These are phyloP conservation scores for Drosophila algonquin DNA, from an alignment of 2,888 invertebrate genomes.

Conservation along the genomic window DNA sequence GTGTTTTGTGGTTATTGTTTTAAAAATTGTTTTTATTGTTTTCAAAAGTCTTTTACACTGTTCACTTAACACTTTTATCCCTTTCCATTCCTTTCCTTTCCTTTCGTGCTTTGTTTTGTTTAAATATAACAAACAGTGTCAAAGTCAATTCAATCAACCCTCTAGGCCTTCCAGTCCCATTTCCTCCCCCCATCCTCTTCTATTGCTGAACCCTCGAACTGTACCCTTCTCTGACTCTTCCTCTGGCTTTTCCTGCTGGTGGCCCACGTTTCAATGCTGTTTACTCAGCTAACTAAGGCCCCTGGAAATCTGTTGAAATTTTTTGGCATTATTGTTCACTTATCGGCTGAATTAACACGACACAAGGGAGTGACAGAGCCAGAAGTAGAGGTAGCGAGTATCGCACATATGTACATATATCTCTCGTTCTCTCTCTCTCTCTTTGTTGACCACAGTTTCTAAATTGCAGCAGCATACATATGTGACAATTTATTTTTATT, in stretches of 20 bases:
- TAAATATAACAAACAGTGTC: slow-evolving; percentile 20
- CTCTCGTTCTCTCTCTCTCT: slow-evolving; percentile 16
- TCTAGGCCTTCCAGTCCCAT: background rate
- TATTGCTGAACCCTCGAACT: background rate
- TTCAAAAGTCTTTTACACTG: slow-evolving; percentile 52
- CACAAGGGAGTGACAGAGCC: slow-evolving; percentile 39
- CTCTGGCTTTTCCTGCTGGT: background rate
- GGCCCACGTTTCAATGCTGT: slow-evolving; percentile 23
- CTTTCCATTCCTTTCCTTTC: background rate
- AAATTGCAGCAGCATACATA: slow-evolving; percentile 80
- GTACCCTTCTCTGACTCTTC: background rate
- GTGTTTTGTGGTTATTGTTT: slow-evolving; percentile 45
- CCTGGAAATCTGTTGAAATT: slow-evolving; percentile 50
- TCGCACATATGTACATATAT: background rate
- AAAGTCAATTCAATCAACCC: slow-evolving; percentile 46
- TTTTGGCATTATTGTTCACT: slow-evolving; percentile 80
- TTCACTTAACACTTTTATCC: slow-evolving; percentile 4
- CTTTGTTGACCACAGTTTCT: slow-evolving; percentile 55
- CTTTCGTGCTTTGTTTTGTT: background rate
- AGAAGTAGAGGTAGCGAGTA: background rate
- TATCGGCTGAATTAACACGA: slow-evolving; percentile 82
- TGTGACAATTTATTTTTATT: slow-evolving; percentile 72
- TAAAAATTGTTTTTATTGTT: slow-evolving; percentile 46
- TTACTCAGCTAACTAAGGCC: slow-evolving; percentile 47
- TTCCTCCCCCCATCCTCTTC: background rate